These are phyloP conservation scores for Nomada goodeniana DNA, from an alignment of 2,888 invertebrate genomes.

Conservation along the genomic window DNA sequence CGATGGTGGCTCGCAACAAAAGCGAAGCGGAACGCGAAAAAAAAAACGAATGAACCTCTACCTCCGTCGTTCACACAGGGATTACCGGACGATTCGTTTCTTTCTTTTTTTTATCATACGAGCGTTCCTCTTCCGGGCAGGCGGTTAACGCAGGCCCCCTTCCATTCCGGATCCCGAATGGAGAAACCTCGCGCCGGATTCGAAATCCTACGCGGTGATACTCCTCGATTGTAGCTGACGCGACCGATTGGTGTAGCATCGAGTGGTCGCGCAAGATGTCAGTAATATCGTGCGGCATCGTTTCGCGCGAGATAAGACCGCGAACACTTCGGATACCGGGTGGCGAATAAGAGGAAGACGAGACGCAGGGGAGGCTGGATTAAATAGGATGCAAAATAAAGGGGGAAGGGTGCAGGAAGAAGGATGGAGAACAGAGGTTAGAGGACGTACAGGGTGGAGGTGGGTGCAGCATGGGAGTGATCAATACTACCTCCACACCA, in stretches of 20 bases:
- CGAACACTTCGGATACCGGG: constrained; percentile 15
- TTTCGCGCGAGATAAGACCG: background rate
- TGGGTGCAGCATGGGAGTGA: constrained; percentile 81
- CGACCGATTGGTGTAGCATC: background rate
- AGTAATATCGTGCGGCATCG: constrained; percentile 8
- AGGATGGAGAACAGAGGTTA: constrained; percentile 71
- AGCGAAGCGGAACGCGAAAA: background rate
- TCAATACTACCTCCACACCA: constrained; percentile 82
- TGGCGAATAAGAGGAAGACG: constrained; percentile 28
- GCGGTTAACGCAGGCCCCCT: background rate
- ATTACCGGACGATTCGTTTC: constrained; percentile 26
- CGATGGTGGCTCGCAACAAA: constrained; percentile 17
- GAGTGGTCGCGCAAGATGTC: background rate
- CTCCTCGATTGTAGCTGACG: background rate
- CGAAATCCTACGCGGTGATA: constrained; percentile 5
- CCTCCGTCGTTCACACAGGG: constrained; percentile 23
- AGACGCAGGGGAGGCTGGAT: constrained; percentile 26
- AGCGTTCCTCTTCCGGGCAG: background rate
- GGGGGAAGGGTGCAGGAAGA: constrained; percentile 66
- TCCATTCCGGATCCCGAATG: background rate
- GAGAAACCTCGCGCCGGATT: background rate
- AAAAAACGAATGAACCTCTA: constrained; percentile 18
- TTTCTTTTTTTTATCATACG: constrained; percentile 17
- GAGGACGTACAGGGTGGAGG: constrained; percentile 70
- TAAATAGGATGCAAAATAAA: constrained; percentile 55